A percentile compares a stretch with the other conserved stretches of the same genome.
Evolutionary conservation across 2,113 vertebrate genomes (phyloP).

Genomic region (Cavia aperea): DNA sequence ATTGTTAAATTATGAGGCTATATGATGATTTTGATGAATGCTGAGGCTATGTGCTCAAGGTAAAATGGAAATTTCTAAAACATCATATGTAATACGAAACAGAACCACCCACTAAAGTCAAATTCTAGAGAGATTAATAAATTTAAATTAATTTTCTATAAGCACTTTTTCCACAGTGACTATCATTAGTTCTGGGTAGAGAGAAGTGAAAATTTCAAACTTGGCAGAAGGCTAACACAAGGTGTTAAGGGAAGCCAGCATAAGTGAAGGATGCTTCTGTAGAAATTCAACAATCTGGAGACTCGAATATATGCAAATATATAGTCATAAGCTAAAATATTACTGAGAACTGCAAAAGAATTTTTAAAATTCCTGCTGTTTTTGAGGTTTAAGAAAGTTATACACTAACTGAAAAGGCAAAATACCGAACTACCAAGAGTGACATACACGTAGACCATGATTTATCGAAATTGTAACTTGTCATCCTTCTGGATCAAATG

Average conservation of each 20-base stretch:
- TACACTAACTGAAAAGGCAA: neutral
- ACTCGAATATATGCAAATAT: neutral
- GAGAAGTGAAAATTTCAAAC: neutral
- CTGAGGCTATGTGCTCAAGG: neutral
- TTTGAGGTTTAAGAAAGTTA: neutral
- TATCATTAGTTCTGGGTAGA: neutral
- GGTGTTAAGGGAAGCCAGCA: neutral
- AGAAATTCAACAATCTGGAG: neutral
- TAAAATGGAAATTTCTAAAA: neutral
- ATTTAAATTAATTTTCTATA: neutral
- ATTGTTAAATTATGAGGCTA: neutral
- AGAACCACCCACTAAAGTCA: neutral
- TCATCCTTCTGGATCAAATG: neutral
- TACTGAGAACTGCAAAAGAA: neutral
- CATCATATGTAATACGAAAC: neutral
- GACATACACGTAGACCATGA: neutral
- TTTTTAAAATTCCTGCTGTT: neutral
- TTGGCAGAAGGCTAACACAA: neutral
- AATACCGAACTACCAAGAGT: neutral
- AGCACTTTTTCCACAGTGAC: neutral
- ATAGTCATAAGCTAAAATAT: no score
- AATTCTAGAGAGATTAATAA: neutral
- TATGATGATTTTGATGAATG: neutral
- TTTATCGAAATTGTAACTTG: neutral
- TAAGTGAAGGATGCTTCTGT: neutral